These are phyloP conservation scores for Actenoides hombroni DNA, from an alignment of 2,113 vertebrate species.

Conservation along the genomic window DNA sequence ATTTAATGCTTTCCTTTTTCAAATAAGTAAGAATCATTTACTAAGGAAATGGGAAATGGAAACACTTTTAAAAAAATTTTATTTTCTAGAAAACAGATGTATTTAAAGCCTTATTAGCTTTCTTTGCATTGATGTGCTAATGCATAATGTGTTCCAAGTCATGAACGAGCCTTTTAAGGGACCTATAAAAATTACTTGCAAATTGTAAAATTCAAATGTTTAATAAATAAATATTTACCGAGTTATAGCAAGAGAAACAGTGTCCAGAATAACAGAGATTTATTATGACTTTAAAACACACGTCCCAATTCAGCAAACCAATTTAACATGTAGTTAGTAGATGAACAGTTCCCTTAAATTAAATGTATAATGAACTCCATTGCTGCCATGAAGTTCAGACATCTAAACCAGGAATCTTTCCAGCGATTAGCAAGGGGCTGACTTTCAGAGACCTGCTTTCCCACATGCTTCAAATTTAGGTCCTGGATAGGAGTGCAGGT, in stretches of 20 bases:
- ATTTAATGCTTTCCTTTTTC: conserved; percentile 44
- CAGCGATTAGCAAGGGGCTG: background rate
- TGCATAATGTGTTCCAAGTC: background rate
- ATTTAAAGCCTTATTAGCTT: background rate
- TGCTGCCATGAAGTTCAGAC: background rate
- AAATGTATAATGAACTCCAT: background rate
- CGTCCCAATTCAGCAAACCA: background rate
- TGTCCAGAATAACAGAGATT: background rate
- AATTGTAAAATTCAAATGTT: background rate
- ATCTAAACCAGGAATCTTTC: background rate
- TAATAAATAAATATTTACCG: conserved; percentile 10
- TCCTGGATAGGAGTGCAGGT: background rate
- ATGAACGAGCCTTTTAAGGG: background rate
- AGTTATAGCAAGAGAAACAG: background rate
- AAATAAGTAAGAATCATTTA: conserved; percentile 13
- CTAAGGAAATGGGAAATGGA: conserved; percentile 17
- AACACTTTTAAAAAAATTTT: background rate
- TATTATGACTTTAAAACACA: background rate
- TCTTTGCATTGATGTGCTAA: conserved; percentile 4
- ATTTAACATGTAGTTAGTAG: background rate
- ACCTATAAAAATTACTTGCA: background rate
- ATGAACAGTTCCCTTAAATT: background rate
- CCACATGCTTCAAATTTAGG: conserved; percentile 11
- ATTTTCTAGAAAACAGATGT: conserved; percentile 42
- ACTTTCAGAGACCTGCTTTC: background rate